These are phyloP conservation scores for Tricholaema leucomelas DNA, from an alignment of 2,113 vertebrate species.

Conservation along the genomic window DNA sequence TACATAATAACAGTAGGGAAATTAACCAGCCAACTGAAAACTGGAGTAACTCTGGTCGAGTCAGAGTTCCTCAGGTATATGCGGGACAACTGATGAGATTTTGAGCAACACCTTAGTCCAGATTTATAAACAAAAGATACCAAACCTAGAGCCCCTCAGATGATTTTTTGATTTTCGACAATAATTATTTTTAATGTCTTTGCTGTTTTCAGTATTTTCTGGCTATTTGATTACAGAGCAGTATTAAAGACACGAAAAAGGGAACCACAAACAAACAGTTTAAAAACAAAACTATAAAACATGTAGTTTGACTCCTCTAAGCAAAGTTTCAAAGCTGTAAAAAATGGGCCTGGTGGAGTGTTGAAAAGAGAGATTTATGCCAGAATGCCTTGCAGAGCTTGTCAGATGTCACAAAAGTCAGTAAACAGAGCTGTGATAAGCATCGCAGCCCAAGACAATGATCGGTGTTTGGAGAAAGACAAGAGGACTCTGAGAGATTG, in stretches of 20 bases:
- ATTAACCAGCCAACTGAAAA: background rate
- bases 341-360: background rate
- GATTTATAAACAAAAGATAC: background rate
- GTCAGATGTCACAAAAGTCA: background rate
- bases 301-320: background rate
- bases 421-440: background rate
- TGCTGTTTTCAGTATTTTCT: background rate
- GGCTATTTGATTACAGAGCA: background rate
- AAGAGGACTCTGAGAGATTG: background rate
- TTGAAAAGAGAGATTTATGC: background rate
- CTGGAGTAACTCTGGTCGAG: background rate
- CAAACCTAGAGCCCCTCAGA: background rate
- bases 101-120: background rate
- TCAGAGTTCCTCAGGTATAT: background rate
- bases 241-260: background rate
- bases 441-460: background rate
- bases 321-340: background rate
- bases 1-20: background rate
- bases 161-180: background rate
- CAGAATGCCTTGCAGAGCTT: background rate
- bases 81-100: background rate
- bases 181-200: background rate
- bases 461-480: background rate
- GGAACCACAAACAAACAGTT: background rate
- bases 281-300: slow-evolving; percentile 28